Percentiles rank a stretch among this genome's conserved stretches.
Evolutionary conservation across 1,140 invertebrate species (phyloP).

Genomic region (Cheumatopsyche charites): DNA sequence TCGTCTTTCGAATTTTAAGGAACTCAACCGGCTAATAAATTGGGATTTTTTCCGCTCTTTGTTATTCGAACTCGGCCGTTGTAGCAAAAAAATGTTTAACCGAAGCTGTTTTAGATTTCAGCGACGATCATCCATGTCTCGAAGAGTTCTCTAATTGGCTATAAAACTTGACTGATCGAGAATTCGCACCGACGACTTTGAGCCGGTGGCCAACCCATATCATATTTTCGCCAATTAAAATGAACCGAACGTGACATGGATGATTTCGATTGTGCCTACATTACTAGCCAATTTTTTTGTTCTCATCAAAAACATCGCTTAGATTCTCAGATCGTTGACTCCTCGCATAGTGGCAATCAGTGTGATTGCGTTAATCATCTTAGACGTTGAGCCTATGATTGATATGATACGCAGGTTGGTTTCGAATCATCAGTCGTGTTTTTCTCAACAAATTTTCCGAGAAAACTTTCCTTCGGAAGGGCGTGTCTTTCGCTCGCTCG

Average conservation of each 20-base stretch:
- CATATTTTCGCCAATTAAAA: conserved; percentile 29
- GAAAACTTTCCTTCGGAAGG: background rate
- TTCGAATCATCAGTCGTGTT: background rate
- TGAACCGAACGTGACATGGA: conserved; percentile 10
- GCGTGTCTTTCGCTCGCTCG: background rate
- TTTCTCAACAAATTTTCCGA: background rate
- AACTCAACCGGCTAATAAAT: background rate
- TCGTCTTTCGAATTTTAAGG: conserved; percentile 6
- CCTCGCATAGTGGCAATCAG: background rate
- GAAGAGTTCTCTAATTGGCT: conserved; percentile 20
- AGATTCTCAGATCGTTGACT: background rate
- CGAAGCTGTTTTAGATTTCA: background rate
- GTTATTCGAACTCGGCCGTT: background rate
- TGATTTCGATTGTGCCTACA: no score
- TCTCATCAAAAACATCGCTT: no score
- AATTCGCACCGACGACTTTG: background rate
- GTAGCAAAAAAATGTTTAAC: conserved; percentile 3
- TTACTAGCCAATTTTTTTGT: no score
- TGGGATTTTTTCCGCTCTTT: conserved; percentile 11
- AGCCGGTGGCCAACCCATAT: background rate
- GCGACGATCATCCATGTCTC: background rate
- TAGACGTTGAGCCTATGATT: background rate
- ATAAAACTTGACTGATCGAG: conserved; percentile 6
- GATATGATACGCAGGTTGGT: background rate
- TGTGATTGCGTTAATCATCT: background rate